Percentiles rank a stretch among this genome's conserved stretches.
Evolutionary conservation across 2,113 vertebrate species (phyloP).

Genomic region (Osmerus mordax): DNA sequence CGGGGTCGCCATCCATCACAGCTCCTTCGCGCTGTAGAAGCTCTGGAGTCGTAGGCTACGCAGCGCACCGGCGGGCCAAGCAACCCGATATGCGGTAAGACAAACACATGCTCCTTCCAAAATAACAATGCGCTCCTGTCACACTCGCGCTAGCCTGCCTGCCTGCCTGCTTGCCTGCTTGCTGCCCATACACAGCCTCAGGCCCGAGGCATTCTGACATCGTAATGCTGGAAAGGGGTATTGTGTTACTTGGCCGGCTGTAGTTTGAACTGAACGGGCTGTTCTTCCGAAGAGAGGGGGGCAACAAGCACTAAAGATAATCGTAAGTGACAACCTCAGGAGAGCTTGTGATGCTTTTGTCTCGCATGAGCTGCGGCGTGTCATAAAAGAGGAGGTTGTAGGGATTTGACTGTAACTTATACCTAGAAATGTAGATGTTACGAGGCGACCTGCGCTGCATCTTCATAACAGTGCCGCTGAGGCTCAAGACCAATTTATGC

Average conservation of each 20-base stretch:
- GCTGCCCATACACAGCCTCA: constrained; percentile 40
- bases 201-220: constrained; percentile 62
- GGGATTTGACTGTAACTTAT: constrained; percentile 35
- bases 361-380: constrained; percentile 11
- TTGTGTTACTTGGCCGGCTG: constrained; percentile 60
- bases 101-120: constrained; percentile 82
- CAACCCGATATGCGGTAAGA: constrained; percentile 75
- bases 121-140: constrained; percentile 77
- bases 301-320: constrained; percentile 39
- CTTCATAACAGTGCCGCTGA: constrained; percentile 26
- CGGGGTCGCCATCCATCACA: constrained; percentile 60
- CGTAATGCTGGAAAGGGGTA: constrained; percentile 57
- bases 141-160: constrained; percentile 38
- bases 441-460: constrained; percentile 28
- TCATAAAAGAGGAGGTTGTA: constrained; percentile 29
- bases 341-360: constrained; percentile 16
- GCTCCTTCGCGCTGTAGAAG: constrained; percentile 45
- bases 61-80: constrained; percentile 49
- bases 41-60: constrained; percentile 10
- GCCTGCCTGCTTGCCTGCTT: constrained; percentile 9
- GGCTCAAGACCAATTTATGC: constrained; percentile 5
- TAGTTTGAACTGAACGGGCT: constrained; percentile 21
- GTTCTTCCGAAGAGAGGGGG: constrained; percentile 7
- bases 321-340: constrained; percentile 42
- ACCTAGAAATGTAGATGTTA: constrained; percentile 29